Evolutionary conservation across 2,888 invertebrate genomes (phyloP).

Genomic region (Eristalis pertinax): DNA sequence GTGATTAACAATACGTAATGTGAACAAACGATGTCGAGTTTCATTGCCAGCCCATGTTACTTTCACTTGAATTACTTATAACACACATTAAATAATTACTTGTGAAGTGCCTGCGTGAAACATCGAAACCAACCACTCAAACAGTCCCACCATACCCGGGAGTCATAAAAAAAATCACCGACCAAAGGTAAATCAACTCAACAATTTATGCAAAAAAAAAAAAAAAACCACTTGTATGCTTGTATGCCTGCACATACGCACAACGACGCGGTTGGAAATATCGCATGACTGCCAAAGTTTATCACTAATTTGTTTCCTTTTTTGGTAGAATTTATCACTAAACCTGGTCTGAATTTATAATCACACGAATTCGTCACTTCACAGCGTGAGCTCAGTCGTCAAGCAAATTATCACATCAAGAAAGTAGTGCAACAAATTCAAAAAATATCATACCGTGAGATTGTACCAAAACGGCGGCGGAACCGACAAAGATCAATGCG

Average conservation of each 20-base stretch:
- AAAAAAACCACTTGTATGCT: not conserved
- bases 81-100: not conserved
- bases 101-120: not conserved
- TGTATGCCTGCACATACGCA: not conserved
- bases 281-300: not conserved
- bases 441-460: constrained; percentile 49
- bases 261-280: not conserved
- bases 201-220: not conserved
- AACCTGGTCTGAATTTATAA: not conserved
- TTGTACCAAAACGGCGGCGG: constrained; percentile 2
- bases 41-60: not conserved
- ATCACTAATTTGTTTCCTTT: no score
- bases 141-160: not conserved
- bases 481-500: constrained; percentile 28
- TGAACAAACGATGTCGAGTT: not conserved
- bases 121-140: not conserved
- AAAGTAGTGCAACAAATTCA: not conserved
- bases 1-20: not conserved
- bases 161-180: not conserved
- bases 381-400: not conserved
- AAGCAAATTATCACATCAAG: constrained; percentile 13
- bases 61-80: not conserved
- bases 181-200: not conserved
- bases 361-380: not conserved
- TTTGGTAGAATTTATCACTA: not conserved